phyloP scores from a whole-genome alignment of 23 tunicate species.

The Ciona savignyi region DNA sequence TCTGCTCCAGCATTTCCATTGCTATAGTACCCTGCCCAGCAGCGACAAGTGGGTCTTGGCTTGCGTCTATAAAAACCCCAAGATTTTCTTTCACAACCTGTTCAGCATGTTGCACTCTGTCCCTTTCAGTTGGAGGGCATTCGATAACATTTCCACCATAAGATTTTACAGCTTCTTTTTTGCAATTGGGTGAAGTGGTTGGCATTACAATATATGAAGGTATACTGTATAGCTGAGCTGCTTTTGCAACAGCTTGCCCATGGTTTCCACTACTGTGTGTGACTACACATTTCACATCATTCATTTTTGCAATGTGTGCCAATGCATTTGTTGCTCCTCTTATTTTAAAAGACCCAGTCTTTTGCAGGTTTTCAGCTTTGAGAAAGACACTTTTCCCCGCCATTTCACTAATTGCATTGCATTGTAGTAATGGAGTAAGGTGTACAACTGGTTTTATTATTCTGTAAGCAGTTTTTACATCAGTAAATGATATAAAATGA shows the following conservation, averaged over 20 bases:
- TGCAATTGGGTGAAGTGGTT: slow-evolving; percentile 53
- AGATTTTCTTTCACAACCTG: slow-evolving; percentile 40
- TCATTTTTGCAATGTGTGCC: not conserved
- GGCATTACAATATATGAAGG: slow-evolving; percentile 75
- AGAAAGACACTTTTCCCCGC: slow-evolving; percentile 53
- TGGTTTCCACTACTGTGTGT: slow-evolving; percentile 97
- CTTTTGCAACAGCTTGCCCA: slow-evolving; percentile 85
- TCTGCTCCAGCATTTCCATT: slow-evolving; percentile 82
- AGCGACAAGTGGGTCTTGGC: slow-evolving; percentile 58
- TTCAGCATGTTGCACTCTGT: slow-evolving; percentile 37
- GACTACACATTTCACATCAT: slow-evolving; percentile 36
- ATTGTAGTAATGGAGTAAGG: slow-evolving; percentile 54
- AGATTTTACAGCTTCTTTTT: slow-evolving; percentile 60
- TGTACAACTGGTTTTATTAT: slow-evolving; percentile 39
- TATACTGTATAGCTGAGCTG: slow-evolving; percentile 42
- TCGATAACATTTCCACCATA: slow-evolving; percentile 70
- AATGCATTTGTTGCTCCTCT: slow-evolving; percentile 84
- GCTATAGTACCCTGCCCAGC: slow-evolving; percentile 96
- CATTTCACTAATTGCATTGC: slow-evolving; percentile 27
- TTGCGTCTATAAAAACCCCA: slow-evolving; percentile 44
- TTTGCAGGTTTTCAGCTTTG: slow-evolving; percentile 82
- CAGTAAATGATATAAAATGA: slow-evolving; percentile 24
- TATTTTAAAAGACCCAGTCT: slow-evolving; percentile 92
- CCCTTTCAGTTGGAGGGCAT: slow-evolving; percentile 50
- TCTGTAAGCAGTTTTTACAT: slow-evolving; percentile 35